Percentiles rank a stretch among this genome's conserved stretches.
phyloP scores from a whole-genome alignment of 2,797 vertebrate species.

The Thripadectes ignobilis region DNA sequence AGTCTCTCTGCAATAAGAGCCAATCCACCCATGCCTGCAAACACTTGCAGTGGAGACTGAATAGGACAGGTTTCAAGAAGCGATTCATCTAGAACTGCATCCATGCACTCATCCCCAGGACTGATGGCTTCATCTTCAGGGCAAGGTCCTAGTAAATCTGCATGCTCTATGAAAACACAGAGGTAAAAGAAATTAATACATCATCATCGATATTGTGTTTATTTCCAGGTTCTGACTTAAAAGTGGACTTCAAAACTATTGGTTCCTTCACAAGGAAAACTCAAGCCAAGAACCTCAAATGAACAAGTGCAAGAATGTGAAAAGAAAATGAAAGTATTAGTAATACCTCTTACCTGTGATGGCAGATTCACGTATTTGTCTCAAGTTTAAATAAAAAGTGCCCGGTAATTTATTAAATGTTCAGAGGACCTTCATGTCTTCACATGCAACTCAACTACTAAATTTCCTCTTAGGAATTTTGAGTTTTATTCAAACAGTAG shows the following conservation, averaged over 20 bases:
- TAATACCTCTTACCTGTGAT: not conserved
- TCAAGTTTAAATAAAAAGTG: not conserved
- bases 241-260: not conserved
- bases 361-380: not conserved
- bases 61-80: slow-evolving; percentile 94
- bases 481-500: not conserved
- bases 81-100: slow-evolving; percentile 89
- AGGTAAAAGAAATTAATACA: not conserved
- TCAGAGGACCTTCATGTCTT: not conserved
- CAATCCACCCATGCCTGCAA: slow-evolving; percentile 97
- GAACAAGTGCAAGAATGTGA: not conserved
- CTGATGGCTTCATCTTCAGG: slow-evolving; percentile 91
- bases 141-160: slow-evolving; percentile 89
- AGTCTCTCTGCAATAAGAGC: slow-evolving; percentile 96
- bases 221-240: not conserved
- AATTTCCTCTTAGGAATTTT: not conserved
- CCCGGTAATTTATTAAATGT: not conserved
- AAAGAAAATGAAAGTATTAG: not conserved
- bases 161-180: slow-evolving; percentile 81
- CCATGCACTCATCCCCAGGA: slow-evolving; percentile 90
- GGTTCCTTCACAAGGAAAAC: not conserved
- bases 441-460: not conserved
- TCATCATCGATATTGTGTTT: not conserved
- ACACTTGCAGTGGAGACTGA: slow-evolving; percentile 97
- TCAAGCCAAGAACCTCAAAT: not conserved